Base-by-base conservation (phyloP, 2,797 vertebrate species). In the Sebastes oblongus region DNA sequence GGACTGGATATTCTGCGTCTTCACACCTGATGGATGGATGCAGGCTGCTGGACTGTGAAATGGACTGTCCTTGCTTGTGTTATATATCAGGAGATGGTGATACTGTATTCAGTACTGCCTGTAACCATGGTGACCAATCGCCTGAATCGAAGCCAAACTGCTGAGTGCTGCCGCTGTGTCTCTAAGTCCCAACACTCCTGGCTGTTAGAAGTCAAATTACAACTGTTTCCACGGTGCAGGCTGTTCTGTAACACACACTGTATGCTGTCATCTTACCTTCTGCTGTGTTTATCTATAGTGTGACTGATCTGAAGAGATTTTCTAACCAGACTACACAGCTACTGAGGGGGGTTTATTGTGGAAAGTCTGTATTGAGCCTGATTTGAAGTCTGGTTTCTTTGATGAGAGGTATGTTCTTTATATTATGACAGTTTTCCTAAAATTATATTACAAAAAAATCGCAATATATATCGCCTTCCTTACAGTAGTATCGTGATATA, bases 101-200 rank as follows among this genome's bases (percentile, higher is more conserved):
- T 65, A 29, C 80, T 81, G 82, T 80, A 81, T 73, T 86, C 74
- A 81, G 79, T 39, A 81, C 61, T 27, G 69, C 83, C 74, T 10
- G 90, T 91, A 86, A 88, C 91, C 90, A 92, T 91, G 86, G 90
- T 2, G 82, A 93, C 88, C 88, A 59, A 87, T 90, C 81, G 82
- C 81, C 80, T 85, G 88, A 86, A 84, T 81, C 9, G 5, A 79
- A 86, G 84, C 80, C 81, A 82, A 81, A 87, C 67, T 62, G 86
- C 81, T 24, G 80, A 86, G 83, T 50, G 82, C 79, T 70, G 81
- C 50, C 0, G 76, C 68, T 76, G 75, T 8, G 60, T 71, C 71
- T 79, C 14, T 3, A 12, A 55, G 75, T 80, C 74, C 87, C 77
- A 62, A 69, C 52, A 78, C 72, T 80, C 78, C 62, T 1, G 61